Conservation (phyloP, 2,888 invertebrate genomes). For the Exephanes ischioxanthus region DNA sequence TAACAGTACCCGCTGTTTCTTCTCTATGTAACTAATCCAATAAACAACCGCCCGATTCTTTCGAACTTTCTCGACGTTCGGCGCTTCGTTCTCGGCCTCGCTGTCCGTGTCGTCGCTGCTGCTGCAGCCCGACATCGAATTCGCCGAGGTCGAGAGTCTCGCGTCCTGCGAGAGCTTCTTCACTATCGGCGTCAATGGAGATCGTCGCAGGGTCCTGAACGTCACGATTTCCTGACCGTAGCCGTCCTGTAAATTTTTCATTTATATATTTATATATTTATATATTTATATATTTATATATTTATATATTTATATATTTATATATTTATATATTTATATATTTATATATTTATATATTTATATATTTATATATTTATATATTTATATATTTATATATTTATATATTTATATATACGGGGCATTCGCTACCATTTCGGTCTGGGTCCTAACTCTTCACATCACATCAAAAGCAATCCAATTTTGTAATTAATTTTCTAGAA, state of each 20-base stretch:
- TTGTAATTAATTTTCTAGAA: too few species aligned
- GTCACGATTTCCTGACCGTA: slow-evolving; percentile 90
- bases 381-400: too few species aligned
- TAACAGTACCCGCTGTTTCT: slow-evolving; percentile 90
- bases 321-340: too few species aligned
- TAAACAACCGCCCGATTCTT: slow-evolving; percentile 92
- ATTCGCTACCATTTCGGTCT: too few species aligned
- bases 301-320: too few species aligned
- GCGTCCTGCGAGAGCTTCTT: slow-evolving; percentile 68
- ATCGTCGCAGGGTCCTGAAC: slow-evolving; percentile 84
- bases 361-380: too few species aligned
- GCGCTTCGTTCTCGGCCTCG: slow-evolving; percentile 70
- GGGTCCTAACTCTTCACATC: too few species aligned
- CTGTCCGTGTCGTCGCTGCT: slow-evolving; percentile 88
- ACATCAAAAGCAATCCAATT: too few species aligned
- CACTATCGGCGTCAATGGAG: slow-evolving; percentile 65
- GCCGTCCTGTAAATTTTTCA: slow-evolving; percentile 83
- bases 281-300: too few species aligned
- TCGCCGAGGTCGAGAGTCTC: slow-evolving; percentile 67
- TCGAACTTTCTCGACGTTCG: slow-evolving; percentile 85
- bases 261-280: neutral
- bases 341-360: too few species aligned
- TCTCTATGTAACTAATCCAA: slow-evolving; percentile 93
- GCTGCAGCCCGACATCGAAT: slow-evolving; percentile 83
- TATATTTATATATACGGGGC: too few species aligned